A percentile compares a stretch with the other conserved stretches of the same genome.
Evolutionary conservation across 2,113 vertebrate genomes (phyloP).

Genomic region (Peromyscus californicus): DNA sequence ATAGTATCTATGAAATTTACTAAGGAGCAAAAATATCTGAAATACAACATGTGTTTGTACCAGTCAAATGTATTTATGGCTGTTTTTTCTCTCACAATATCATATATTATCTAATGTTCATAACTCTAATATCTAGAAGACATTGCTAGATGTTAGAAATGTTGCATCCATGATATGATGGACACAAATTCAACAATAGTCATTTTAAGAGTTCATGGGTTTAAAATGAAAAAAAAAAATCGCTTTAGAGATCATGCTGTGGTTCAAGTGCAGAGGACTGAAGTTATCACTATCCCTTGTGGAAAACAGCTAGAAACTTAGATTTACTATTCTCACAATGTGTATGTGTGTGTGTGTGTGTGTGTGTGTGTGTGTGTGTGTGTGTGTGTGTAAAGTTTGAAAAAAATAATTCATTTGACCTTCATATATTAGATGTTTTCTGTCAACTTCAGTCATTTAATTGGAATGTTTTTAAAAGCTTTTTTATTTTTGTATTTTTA

Average conservation of each 20-base stretch:
- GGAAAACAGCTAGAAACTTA: background rate
- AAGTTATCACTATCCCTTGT: background rate
- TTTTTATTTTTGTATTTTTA: background rate
- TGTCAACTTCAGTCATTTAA: slow-evolving; percentile 35
- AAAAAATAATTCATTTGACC: slow-evolving; percentile 1
- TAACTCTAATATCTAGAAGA: slow-evolving; percentile 4
- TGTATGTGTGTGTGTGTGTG: background rate
- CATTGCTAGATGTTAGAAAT: background rate
- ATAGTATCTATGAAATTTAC: background rate
- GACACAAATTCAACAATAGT: background rate
- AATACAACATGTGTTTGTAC: background rate
- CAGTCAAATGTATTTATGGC: slow-evolving; percentile 17
- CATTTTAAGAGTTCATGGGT: background rate
- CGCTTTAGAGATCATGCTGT: background rate
- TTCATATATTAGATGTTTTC: slow-evolving; percentile 32
- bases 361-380: background rate
- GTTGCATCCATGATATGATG: background rate
- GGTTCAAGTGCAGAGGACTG: background rate
- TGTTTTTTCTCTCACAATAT: slow-evolving; percentile 22
- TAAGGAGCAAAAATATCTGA: background rate
- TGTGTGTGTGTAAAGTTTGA: background rate
- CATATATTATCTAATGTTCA: background rate
- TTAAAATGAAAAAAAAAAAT: background rate
- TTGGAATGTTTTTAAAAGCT: background rate
- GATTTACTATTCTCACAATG: background rate